These are phyloP conservation scores for Climacteris rufus DNA, from an alignment of 2,113 vertebrate genomes.

Conservation along the genomic window DNA sequence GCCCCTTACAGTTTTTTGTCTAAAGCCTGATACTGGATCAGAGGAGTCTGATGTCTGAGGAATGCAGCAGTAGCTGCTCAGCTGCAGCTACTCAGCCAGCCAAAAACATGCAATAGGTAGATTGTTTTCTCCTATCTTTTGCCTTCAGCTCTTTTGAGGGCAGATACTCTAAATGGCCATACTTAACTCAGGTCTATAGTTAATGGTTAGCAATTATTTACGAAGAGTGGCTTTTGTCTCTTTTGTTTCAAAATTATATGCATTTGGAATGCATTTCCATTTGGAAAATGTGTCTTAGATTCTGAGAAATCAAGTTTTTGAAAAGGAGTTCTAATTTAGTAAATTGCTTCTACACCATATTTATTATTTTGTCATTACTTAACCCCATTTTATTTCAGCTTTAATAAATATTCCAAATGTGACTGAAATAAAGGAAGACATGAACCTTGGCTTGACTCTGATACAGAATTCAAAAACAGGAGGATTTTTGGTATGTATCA, in stretches of 20 bases:
- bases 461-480: constrained; percentile 70
- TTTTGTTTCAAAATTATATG: neutral
- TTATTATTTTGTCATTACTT: neutral
- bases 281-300: neutral
- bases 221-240: neutral
- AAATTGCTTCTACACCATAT: neutral
- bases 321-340: neutral
- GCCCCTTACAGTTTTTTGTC: neutral
- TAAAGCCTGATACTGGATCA: neutral
- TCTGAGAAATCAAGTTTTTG: neutral
- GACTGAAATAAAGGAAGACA: constrained; percentile 78
- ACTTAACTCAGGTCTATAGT: neutral
- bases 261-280: neutral
- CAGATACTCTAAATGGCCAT: neutral
- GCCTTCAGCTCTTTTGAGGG: neutral
- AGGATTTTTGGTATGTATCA: constrained; percentile 80
- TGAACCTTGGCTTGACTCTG: constrained; percentile 88
- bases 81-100: neutral
- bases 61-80: neutral
- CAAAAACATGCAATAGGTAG: neutral
- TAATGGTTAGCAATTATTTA: neutral
- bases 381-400: constrained; percentile 69
- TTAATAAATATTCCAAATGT: constrained; percentile 80
- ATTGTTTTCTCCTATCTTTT: neutral
- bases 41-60: neutral